Conservation (phyloP, 2,888 invertebrate genomes). For the Micoletzkya japonica region DNA sequence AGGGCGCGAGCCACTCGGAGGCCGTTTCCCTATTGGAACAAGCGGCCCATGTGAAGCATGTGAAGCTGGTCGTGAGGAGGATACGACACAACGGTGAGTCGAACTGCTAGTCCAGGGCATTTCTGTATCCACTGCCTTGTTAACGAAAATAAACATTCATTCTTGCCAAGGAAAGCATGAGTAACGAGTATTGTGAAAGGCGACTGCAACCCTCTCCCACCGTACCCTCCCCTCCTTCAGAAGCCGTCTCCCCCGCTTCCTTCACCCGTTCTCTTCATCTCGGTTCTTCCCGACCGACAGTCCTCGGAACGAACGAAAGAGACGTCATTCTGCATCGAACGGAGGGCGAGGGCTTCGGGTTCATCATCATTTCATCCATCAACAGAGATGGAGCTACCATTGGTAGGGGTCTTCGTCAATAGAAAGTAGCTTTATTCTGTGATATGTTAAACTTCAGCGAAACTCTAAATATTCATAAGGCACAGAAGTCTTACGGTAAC, state of each 20-base stretch:
- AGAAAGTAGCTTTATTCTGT: neutral
- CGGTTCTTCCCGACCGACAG: neutral
- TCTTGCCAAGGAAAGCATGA: too few species aligned
- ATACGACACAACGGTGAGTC: constrained; percentile 47
- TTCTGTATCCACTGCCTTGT: neutral
- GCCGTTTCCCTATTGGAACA: constrained; percentile 89
- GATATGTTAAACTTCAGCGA: neutral
- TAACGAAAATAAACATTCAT: too few species aligned
- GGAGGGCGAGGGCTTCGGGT: constrained; percentile 96
- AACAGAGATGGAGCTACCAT: constrained; percentile 86
- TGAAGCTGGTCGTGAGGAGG: constrained; percentile 78
- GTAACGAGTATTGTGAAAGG: neutral
- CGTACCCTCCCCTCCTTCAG: neutral
- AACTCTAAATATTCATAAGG: too few species aligned
- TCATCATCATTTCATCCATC: constrained; percentile 94
- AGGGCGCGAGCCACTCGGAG: constrained; percentile 84
- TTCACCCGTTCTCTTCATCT: neutral
- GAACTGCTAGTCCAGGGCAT: constrained; percentile 90
- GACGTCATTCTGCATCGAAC: constrained; percentile 65
- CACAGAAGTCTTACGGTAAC: neutral
- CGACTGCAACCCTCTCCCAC: too few species aligned
- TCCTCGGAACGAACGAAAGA: constrained; percentile 23
- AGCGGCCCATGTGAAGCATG: constrained; percentile 84
- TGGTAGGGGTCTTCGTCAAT: constrained; percentile 69
- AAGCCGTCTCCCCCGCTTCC: neutral